phyloP scores from a whole-genome alignment of 2,797 vertebrate species.

The Pipistrellus kuhlii region DNA sequence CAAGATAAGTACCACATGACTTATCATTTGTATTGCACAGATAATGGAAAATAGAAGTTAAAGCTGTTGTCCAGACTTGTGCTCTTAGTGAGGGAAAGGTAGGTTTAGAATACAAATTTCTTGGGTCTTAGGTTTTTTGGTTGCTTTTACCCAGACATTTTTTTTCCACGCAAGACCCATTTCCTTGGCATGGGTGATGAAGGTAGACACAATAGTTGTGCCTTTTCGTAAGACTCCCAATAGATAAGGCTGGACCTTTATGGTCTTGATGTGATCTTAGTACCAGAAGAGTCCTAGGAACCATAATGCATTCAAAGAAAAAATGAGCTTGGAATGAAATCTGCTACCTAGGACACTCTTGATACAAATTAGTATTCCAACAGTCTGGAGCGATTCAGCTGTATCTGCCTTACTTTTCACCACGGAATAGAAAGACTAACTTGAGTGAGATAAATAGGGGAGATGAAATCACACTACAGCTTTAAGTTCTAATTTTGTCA shows the following conservation, averaged over 20 bases:
- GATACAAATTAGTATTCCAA: background rate
- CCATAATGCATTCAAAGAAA: conserved; percentile 37
- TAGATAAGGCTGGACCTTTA: background rate
- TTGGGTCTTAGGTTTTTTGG: background rate
- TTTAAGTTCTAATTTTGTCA: background rate
- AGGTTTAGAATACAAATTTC: conserved; percentile 20
- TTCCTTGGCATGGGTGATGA: background rate
- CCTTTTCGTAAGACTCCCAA: background rate
- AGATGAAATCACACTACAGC: background rate
- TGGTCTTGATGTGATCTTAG: background rate
- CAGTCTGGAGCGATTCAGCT: background rate
- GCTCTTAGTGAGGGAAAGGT: background rate
- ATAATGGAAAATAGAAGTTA: conserved; percentile 11
- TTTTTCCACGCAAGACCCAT: background rate
- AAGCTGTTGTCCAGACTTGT: background rate
- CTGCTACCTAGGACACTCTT: background rate
- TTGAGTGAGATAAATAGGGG: background rate
- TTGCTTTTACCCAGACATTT: background rate
- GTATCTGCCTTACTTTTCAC: background rate
- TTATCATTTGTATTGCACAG: conserved; percentile 17
- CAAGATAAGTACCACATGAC: background rate
- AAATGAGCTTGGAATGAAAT: conserved; percentile 10
- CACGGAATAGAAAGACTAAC: background rate
- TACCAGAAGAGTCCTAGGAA: background rate
- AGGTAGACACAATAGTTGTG: background rate